Evolutionary conservation across 2,797 vertebrate genomes (phyloP).

Genomic region (Babyrousa celebensis): DNA sequence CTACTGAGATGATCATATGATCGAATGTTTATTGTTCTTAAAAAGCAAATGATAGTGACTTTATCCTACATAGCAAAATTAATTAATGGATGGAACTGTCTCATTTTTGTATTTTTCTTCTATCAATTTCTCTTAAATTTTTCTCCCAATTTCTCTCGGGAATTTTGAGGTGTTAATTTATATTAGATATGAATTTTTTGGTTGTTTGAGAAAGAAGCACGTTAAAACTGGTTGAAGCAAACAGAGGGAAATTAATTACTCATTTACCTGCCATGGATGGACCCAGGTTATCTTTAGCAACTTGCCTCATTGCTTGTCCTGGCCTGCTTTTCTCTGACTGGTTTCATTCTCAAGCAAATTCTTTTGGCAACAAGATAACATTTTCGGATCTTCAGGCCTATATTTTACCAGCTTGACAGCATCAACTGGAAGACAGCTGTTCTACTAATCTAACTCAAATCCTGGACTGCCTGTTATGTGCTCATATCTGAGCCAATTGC

Average conservation of each 20-base stretch:
- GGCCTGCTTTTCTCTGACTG: not conserved
- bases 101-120: slow-evolving; percentile 32
- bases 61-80: not conserved
- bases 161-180: not conserved
- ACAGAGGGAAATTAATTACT: not conserved
- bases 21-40: not conserved
- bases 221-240: slow-evolving; percentile 56
- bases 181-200: not conserved
- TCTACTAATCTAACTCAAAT: not conserved
- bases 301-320: not conserved
- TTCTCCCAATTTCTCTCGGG: slow-evolving; percentile 16
- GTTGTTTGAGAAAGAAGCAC: slow-evolving; percentile 12
- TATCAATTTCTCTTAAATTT: slow-evolving; percentile 13
- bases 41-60: not conserved
- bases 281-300: not conserved
- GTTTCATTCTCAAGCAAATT: slow-evolving; percentile 42
- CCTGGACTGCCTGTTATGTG: not conserved
- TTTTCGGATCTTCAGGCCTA: not conserved
- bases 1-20: not conserved
- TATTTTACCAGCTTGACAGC: not conserved
- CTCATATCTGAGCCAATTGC: not conserved
- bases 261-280: not conserved
- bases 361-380: not conserved
- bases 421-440: not conserved
- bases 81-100: slow-evolving; percentile 7